A percentile compares a stretch with the other conserved stretches of the same genome.
Conservation (phyloP, 2,113 vertebrate genomes). For the Coptodon bakossiorum region DNA sequence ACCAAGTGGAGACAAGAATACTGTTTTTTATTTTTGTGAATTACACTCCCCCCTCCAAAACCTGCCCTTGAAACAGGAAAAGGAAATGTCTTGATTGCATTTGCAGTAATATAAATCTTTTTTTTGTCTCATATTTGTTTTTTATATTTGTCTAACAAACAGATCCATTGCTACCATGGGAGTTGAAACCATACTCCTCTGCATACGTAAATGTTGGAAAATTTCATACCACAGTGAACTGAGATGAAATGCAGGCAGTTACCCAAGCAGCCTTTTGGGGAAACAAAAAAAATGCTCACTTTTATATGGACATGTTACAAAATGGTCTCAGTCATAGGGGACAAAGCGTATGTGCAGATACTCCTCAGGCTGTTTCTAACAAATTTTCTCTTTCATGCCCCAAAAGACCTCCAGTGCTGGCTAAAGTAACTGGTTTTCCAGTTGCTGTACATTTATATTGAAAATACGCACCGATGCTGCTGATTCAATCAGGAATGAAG, state of each 20-base stretch:
- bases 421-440: slow-evolving; percentile 1
- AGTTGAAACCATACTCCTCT: not conserved
- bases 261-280: not conserved
- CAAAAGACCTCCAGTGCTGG: not conserved
- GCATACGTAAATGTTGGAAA: not conserved
- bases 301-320: slow-evolving; percentile 13
- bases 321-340: slow-evolving; percentile 14
- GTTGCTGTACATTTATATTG: slow-evolving; percentile 14
- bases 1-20: not conserved
- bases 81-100: not conserved
- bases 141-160: not conserved
- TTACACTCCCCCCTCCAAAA: not conserved
- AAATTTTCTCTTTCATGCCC: slow-evolving; percentile 6
- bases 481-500: slow-evolving; percentile 32
- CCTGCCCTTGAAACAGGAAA: not conserved
- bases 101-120: not conserved
- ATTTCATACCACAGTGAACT: not conserved
- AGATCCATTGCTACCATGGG: not conserved
- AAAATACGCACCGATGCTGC: slow-evolving; percentile 6
- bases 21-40: not conserved
- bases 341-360: slow-evolving; percentile 2
- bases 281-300: not conserved
- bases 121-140: not conserved
- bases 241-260: slow-evolving; percentile 15
- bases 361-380: slow-evolving; percentile 26